Conservation (phyloP, 2,113 vertebrate species). For the Desmodus rotundus region DNA sequence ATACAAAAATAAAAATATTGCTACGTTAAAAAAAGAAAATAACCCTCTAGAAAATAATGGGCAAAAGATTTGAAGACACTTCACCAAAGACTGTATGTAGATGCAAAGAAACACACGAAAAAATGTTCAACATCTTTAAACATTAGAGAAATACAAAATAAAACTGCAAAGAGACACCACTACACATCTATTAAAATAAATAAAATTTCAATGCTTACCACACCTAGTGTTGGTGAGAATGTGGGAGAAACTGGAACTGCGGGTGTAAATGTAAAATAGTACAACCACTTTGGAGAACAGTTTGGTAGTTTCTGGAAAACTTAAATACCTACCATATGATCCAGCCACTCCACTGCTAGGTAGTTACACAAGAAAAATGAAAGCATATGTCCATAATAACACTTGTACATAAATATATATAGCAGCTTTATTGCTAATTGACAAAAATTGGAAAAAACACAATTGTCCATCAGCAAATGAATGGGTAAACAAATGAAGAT, state of each 20-base stretch:
- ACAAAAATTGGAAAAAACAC: neutral
- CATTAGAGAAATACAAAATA: neutral
- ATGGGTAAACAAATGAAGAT: neutral
- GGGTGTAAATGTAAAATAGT: neutral
- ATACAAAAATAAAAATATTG: too few relatives aligned
- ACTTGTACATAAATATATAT: neutral
- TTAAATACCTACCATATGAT: conserved; percentile 29
- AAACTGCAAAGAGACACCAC: neutral
- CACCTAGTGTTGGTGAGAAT: neutral
- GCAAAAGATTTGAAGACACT: neutral
- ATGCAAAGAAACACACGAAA: neutral
- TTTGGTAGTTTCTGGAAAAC: neutral
- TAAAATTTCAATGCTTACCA: neutral
- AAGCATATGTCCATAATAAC: neutral
- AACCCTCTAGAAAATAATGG: neutral
- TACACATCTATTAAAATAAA: conserved; percentile 1
- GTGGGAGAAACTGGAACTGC: neutral
- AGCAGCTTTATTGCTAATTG: neutral
- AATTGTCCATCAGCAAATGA: neutral
- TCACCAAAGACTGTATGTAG: neutral
- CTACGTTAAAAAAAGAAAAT: neutral
- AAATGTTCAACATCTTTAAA: neutral
- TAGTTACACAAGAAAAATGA: conserved; percentile 4
- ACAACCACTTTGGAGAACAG: neutral
- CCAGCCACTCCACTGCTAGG: neutral